phyloP scores from a whole-genome alignment of 2,113 vertebrate genomes.

The Cnemophilus loriae region DNA sequence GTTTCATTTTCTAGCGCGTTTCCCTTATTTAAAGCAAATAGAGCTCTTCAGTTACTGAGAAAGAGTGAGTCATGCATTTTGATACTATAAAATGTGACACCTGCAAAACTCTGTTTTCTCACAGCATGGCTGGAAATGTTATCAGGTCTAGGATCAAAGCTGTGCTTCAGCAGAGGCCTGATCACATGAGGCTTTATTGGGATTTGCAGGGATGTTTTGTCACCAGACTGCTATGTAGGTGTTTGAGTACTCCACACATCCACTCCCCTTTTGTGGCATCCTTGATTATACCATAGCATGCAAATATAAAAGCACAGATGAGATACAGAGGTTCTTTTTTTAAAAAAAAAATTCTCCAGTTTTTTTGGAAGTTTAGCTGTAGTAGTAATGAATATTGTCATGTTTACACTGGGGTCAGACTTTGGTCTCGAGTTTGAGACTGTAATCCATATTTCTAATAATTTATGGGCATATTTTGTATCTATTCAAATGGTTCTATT shows the following conservation, averaged over 20 bases:
- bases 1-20: not conserved
- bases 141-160: not conserved
- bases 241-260: not conserved
- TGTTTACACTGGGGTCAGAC: not conserved
- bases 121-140: not conserved
- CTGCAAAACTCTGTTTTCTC: not conserved
- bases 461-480: not conserved
- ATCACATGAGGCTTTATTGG: not conserved
- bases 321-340: not conserved
- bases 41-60: not conserved
- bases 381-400: not conserved
- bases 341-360: not conserved
- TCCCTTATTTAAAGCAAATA: not conserved
- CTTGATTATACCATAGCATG: not conserved
- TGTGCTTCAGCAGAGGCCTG: not conserved
- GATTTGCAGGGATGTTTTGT: conserved; percentile 5
- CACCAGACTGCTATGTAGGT: not conserved
- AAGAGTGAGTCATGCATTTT: not conserved
- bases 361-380: not conserved
- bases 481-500: not conserved
- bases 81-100: not conserved
- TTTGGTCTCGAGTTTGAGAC: not conserved
- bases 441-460: not conserved
- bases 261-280: not conserved
- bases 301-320: not conserved